Conservation (phyloP, 2,888 invertebrate genomes). For the Ennomos quercinarius region DNA sequence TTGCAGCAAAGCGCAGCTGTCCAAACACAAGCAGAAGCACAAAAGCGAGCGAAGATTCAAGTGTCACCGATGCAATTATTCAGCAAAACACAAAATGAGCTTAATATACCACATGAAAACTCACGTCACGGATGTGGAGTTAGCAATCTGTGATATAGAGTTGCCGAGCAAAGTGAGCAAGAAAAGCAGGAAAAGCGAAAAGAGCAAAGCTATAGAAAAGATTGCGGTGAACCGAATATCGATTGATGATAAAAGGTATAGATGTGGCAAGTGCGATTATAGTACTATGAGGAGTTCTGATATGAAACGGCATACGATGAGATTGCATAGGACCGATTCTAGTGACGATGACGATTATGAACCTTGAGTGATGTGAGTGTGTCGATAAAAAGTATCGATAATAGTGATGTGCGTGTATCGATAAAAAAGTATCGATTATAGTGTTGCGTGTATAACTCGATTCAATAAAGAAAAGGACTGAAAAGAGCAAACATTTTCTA, state of each 20-base stretch:
- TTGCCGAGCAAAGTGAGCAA: neutral
- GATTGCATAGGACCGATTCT: conserved; percentile 39
- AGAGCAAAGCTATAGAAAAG: conserved; percentile 1
- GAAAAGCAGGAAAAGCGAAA: conserved; percentile 24
- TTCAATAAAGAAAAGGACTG: too few relatives aligned
- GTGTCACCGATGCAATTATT: conserved; percentile 65
- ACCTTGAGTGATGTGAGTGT: conserved; percentile 4
- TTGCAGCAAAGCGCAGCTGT: conserved; percentile 53
- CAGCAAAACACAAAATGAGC: conserved; percentile 68
- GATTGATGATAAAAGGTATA: conserved; percentile 16
- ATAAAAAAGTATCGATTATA: too few relatives aligned
- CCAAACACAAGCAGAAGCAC: conserved; percentile 62
- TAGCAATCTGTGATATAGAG: conserved; percentile 22
- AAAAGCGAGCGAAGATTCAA: conserved; percentile 56
- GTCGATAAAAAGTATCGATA: neutral
- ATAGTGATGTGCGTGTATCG: too few relatives aligned
- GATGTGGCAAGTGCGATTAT: conserved; percentile 54
- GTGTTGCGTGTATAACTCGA: too few relatives aligned
- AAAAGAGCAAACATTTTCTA: too few relatives aligned
- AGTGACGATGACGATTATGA: conserved; percentile 35
- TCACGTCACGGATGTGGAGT: conserved; percentile 41
- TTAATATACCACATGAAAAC: conserved; percentile 66
- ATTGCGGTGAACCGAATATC: too few relatives aligned
- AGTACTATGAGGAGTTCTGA: conserved; percentile 51
- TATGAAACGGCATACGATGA: conserved; percentile 50